Base-by-base conservation (phyloP, 1,140 invertebrate genomes). In the Radopholus similis region DNA sequence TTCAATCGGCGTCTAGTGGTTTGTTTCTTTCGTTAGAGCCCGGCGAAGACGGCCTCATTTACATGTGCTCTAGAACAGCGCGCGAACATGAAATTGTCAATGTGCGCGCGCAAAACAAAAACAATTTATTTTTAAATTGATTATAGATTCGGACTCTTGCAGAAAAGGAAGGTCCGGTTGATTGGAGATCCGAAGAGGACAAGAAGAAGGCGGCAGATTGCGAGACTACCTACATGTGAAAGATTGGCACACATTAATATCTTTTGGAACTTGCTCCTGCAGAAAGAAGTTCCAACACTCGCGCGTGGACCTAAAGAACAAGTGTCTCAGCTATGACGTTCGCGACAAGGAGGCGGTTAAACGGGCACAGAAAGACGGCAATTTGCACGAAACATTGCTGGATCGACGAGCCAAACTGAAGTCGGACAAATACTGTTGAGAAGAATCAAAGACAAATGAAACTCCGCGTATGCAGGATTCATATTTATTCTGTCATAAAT, bases 221-320 rank as follows among this genome's bases (percentile, higher is more conserved):
- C 18, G 73, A 75, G 59, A 72, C 40, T 4, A 49, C 63, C 8
- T 75, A 75, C 64, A 72, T 75, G 64, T 67, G 47, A 30, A 34
- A 0, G 13, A 11, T 18, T 8, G 15, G 38, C 18, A 47, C 1
- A 4, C 6, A 28, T 9, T 66, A 18, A 42, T 9, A 3, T 68
- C n/a, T 40, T 68, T n/a, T 9, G 28, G 37, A 32, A 40, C 15
- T 42, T 42, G 37, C 6, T 15, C 18, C 49, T 68, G 11, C 57
- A 71, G 62, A n/a, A 76, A 75, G 58, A 75, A 73, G 73, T 76
- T 59, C 56, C 73, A 75, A 49, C 73, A 75, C 34, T 74, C 74
- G 15, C 57, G 57, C 47, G 74, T 75, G 18, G 71, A 77, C 30
- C 32, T 63, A 0, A 75, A 76, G 51, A 68, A 76, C 30, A 44